Evolutionary conservation across 2,797 vertebrate genomes (phyloP).

Genomic region (Anguilla megastoma): DNA sequence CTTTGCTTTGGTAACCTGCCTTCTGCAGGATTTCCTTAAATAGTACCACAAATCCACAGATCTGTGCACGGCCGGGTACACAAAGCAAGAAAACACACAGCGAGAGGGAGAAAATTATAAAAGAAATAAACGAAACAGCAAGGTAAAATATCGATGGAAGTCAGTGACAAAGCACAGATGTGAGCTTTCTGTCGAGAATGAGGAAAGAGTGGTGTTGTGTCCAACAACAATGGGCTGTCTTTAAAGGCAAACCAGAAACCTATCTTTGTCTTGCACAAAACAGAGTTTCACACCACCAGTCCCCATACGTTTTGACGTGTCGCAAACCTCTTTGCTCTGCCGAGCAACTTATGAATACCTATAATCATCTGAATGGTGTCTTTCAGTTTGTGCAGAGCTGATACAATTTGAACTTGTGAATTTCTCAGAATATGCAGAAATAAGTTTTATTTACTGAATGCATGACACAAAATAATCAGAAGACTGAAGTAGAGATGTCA

Average conservation of each 20-base stretch:
- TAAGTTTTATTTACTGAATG: neutral
- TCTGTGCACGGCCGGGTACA: neutral
- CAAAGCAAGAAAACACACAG: neutral
- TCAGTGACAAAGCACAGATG: neutral
- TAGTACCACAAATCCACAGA: neutral
- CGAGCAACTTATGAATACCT: neutral
- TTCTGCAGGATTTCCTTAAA: conserved; percentile 1
- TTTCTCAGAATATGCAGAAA: neutral
- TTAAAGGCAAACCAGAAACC: neutral
- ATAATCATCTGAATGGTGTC: neutral
- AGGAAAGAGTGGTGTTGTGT: neutral
- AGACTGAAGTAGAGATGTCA: neutral
- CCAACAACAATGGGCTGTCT: neutral
- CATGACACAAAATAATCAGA: neutral
- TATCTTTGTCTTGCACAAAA: neutral
- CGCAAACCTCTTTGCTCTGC: neutral
- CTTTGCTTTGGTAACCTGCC: conserved; percentile 14
- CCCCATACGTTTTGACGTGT: neutral
- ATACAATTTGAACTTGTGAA: neutral
- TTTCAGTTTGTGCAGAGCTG: neutral
- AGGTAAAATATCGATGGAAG: neutral
- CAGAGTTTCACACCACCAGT: neutral
- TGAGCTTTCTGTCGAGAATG: neutral
- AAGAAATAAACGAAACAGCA: neutral
- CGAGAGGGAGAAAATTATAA: neutral